Evolutionary conservation across 2,797 vertebrate species (phyloP).

Genomic region (Cygnus olor): DNA sequence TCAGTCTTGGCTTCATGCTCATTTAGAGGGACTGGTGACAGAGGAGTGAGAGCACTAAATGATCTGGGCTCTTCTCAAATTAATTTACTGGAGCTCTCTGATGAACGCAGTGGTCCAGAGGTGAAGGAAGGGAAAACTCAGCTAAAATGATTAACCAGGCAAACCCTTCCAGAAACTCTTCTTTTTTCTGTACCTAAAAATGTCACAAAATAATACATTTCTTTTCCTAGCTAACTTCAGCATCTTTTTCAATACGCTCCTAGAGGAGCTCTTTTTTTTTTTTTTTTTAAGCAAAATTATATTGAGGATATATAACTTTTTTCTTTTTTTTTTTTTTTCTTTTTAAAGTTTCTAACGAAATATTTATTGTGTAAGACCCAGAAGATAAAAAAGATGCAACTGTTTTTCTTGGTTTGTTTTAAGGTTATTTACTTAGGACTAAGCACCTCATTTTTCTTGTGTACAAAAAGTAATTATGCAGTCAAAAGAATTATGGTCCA

Average conservation of each 20-base stretch:
- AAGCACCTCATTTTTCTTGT: slow-evolving; percentile 85
- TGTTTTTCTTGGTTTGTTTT: slow-evolving; percentile 81
- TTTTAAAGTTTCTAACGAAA: slow-evolving; percentile 69
- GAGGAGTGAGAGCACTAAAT: neutral
- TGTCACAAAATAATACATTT: slow-evolving; percentile 8
- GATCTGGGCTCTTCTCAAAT: neutral
- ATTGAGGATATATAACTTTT: slow-evolving; percentile 21
- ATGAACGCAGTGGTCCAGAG: neutral
- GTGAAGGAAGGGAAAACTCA: neutral
- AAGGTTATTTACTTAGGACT: slow-evolving; percentile 83
- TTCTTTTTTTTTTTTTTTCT: slow-evolving; percentile 2
- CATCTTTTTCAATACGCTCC: slow-evolving; percentile 21
- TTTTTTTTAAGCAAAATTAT: slow-evolving; percentile 5
- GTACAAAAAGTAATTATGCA: slow-evolving; percentile 86
- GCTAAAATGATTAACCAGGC: slow-evolving; percentile 38
- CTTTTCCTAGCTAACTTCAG: slow-evolving; percentile 42
- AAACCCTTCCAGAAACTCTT: neutral
- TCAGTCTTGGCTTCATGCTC: neutral
- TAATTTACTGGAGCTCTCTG: slow-evolving; percentile 18
- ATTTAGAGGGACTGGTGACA: neutral
- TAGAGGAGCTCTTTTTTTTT: neutral
- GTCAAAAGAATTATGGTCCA: slow-evolving; percentile 83
- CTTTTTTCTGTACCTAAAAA: slow-evolving; percentile 22
- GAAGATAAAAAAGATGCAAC: slow-evolving; percentile 79
- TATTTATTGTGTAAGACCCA: slow-evolving; percentile 75